Evolutionary conservation across 1,140 invertebrate genomes (phyloP).

Genomic region (Tetramorium simillimum): DNA sequence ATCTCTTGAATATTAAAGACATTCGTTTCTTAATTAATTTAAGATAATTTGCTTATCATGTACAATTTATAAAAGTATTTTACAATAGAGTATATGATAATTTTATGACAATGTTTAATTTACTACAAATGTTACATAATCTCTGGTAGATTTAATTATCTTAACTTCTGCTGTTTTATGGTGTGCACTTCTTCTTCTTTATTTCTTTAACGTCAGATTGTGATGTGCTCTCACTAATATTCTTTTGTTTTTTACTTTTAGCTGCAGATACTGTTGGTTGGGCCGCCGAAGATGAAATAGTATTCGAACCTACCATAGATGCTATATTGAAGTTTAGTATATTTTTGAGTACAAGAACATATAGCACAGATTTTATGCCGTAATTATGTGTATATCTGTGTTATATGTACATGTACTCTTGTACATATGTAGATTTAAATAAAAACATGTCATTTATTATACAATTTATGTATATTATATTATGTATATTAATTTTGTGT

Average conservation of each 20-base stretch:
- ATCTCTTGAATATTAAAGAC: not conserved
- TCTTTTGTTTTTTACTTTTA: conserved; percentile 47
- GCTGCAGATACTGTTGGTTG: conserved; percentile 78
- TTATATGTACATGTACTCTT: not conserved
- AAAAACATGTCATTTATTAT: too few relatives aligned
- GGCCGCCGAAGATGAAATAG: conserved; percentile 82
- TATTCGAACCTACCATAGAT: conserved; percentile 84
- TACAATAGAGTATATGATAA: not conserved
- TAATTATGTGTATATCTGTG: conserved; percentile 52
- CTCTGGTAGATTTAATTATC: not conserved
- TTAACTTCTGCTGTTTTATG: not conserved
- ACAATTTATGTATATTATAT: too few relatives aligned
- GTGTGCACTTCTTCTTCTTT: not conserved
- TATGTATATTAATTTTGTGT: not conserved
- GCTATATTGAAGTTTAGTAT: conserved; percentile 86
- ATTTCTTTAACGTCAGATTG: conserved; percentile 9
- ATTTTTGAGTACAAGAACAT: conserved; percentile 87
- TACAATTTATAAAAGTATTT: not conserved
- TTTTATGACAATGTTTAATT: not conserved
- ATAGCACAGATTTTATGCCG: conserved; percentile 85
- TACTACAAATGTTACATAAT: not conserved
- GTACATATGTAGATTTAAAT: too few relatives aligned
- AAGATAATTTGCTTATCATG: not conserved
- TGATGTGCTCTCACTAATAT: conserved; percentile 66
- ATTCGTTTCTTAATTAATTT: not conserved